Conservation (phyloP, 2,888 invertebrate genomes). For the Coecobrya sp. region DNA sequence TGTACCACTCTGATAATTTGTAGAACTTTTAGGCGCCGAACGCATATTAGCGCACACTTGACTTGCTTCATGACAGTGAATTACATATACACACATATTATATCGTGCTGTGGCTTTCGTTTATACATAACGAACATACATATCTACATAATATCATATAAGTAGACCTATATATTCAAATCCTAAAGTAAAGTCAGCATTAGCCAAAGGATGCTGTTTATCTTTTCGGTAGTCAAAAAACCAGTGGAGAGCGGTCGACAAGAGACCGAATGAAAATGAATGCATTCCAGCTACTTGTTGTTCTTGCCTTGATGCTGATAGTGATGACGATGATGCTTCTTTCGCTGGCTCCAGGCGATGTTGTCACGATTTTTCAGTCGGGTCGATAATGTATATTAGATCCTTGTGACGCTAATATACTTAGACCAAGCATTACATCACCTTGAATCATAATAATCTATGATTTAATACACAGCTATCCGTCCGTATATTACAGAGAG, state of each 20-base stretch:
- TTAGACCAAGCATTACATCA: constrained; percentile 78
- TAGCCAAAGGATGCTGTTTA: constrained; percentile 66
- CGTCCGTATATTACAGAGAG: constrained; percentile 54
- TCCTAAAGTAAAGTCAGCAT: constrained; percentile 33
- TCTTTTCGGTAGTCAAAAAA: constrained; percentile 76
- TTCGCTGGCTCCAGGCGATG: constrained; percentile 77
- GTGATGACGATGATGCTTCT: constrained; percentile 56
- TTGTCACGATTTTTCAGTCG: constrained; percentile 81
- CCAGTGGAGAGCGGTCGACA: constrained; percentile 77
- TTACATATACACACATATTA: not conserved
- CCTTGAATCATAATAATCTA: constrained; percentile 81
- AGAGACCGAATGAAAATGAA: constrained; percentile 76
- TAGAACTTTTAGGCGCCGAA: constrained; percentile 85
- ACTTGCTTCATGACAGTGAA: constrained; percentile 57
- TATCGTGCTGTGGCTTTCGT: constrained; percentile 19
- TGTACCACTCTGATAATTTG: constrained; percentile 84
- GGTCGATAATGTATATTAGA: constrained; percentile 72
- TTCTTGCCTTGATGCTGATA: constrained; percentile 48
- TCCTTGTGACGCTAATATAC: constrained; percentile 73
- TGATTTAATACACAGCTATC: constrained; percentile 78
- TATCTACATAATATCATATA: not conserved
- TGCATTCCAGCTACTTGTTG: constrained; percentile 82
- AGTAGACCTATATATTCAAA: not conserved
- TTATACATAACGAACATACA: not conserved
- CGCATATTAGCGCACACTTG: constrained; percentile 81